Conservation (phyloP, 2,113 vertebrate species). For the Cyanistes caeruleus region DNA sequence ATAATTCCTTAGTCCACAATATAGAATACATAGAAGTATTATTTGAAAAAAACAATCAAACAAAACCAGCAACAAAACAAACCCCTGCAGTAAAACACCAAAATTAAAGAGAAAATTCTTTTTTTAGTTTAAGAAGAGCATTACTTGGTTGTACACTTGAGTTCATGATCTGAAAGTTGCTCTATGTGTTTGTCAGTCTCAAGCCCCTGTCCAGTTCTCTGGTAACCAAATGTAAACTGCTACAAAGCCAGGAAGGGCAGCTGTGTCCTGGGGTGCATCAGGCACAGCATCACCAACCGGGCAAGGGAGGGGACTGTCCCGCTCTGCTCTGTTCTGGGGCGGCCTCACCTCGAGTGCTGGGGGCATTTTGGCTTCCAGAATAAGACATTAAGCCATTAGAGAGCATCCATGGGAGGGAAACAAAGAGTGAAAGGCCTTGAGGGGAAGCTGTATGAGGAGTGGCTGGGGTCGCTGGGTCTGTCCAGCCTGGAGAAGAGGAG, state of each 20-base stretch:
- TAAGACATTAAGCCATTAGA: background rate
- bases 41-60: background rate
- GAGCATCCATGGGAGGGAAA: background rate
- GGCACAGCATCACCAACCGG: accelerated
- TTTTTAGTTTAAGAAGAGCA: background rate
- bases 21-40: background rate
- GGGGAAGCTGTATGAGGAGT: accelerated
- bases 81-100: accelerated
- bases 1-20: background rate
- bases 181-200: background rate
- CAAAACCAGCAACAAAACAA: background rate
- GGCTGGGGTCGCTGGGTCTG: background rate
- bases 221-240: background rate
- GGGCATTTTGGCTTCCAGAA: background rate
- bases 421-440: background rate
- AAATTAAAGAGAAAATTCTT: background rate
- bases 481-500: background rate
- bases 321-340: background rate
- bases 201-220: background rate
- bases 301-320: background rate
- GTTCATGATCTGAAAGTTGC: background rate
- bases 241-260: background rate
- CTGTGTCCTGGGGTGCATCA: accelerated
- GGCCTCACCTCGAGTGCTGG: background rate
- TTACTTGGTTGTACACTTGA: background rate